These are phyloP conservation scores for Taenioides sp. DNA, from an alignment of 2,797 vertebrate species.

Conservation along the genomic window DNA sequence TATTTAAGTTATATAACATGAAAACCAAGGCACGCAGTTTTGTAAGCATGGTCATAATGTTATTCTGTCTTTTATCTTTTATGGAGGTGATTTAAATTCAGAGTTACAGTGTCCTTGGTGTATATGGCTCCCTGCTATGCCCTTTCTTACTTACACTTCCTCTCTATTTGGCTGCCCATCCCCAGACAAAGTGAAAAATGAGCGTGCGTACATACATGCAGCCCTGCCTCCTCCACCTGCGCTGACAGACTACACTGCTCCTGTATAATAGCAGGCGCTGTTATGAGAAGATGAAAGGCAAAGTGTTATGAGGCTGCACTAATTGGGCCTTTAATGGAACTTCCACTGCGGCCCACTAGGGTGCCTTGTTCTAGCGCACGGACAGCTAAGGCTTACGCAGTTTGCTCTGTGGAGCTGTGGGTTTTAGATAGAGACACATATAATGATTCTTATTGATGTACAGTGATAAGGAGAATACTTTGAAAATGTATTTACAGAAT, in stretches of 20 bases:
- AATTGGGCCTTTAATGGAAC: slow-evolving; percentile 74
- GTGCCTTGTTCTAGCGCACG: slow-evolving; percentile 50
- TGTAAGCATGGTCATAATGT: too few species aligned
- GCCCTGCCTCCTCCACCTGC: slow-evolving; percentile 25
- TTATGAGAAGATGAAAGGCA: slow-evolving; percentile 71
- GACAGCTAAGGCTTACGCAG: slow-evolving; percentile 56
- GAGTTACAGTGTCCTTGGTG: neutral
- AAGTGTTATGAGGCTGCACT: slow-evolving; percentile 68
- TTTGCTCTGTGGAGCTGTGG: slow-evolving; percentile 49
- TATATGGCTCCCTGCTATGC: slow-evolving; percentile 3
- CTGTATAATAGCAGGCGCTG: slow-evolving; percentile 30
- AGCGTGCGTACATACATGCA: slow-evolving; percentile 10
- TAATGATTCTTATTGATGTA: slow-evolving; percentile 22
- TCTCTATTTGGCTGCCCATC: slow-evolving; percentile 23
- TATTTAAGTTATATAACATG: too few species aligned
- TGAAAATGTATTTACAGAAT: too few species aligned
- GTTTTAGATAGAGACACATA: slow-evolving; percentile 39
- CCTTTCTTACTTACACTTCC: slow-evolving; percentile 10
- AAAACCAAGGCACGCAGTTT: too few species aligned
- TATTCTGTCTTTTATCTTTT: neutral
- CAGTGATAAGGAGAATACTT: neutral
- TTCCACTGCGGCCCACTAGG: slow-evolving; percentile 46
- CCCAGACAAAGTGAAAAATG: slow-evolving; percentile 11
- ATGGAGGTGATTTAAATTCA: neutral
- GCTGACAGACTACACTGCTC: slow-evolving; percentile 29